These are phyloP conservation scores for Lochmaea capreae DNA, from an alignment of 2,888 invertebrate genomes.

Conservation along the genomic window DNA sequence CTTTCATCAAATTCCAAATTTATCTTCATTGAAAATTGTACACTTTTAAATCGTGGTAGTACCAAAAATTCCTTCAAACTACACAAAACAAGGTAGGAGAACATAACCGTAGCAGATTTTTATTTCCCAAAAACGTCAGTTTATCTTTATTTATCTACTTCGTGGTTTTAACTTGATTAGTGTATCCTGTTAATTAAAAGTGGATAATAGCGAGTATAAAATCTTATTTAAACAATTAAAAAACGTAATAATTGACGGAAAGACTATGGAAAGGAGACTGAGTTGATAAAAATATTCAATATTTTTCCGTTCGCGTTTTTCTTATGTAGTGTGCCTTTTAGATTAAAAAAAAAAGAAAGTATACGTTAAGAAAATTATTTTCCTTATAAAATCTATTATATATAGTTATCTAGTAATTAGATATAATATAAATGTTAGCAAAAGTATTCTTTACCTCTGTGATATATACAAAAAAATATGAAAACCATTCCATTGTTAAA, in stretches of 20 bases:
- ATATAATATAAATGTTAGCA: not conserved
- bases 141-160: too few relatives aligned
- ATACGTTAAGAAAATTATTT: not conserved
- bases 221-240: too few relatives aligned
- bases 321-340: conserved; percentile 16
- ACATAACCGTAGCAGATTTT: too few relatives aligned
- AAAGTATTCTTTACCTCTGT: conserved; percentile 40
- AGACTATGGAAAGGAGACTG: conserved; percentile 10
- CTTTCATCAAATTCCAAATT: too few relatives aligned
- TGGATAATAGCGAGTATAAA: not conserved
- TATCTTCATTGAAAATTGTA: too few relatives aligned
- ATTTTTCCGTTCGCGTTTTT: not conserved
- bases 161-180: too few relatives aligned
- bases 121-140: too few relatives aligned
- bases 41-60: too few relatives aligned
- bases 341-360: not conserved
- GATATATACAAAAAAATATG: conserved; percentile 31
- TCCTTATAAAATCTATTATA: conserved; percentile 2
- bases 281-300: not conserved
- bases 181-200: too few relatives aligned
- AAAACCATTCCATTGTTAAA: conserved; percentile 40
- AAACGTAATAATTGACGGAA: not conserved
- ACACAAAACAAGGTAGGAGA: too few relatives aligned
- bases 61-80: too few relatives aligned
- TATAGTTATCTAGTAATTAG: not conserved